Evolutionary conservation across 2,797 vertebrate species (phyloP), one percentile per base, ranked within the genome.

Genomic region (Poliocrania exsul): DNA sequence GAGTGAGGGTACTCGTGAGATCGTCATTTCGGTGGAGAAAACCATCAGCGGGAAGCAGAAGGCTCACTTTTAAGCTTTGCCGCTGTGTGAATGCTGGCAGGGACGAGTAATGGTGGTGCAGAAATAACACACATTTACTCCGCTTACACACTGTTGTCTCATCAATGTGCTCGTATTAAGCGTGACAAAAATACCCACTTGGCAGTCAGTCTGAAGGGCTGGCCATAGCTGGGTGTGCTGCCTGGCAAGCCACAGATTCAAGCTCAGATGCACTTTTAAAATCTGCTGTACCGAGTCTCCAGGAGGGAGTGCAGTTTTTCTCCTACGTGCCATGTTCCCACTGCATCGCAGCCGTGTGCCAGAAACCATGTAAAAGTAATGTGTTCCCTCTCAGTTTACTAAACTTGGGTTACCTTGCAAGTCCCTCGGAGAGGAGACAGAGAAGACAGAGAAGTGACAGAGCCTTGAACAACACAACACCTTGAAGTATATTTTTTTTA

Each of bases 131-230:
- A 50, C 20, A 6, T 75, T 81, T 71, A 80, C 38, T 84, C 72
- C 6, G 82, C 28, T 81, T 53, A 58, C 40, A 58, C 14, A 4
- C 61, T 13, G 35, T 42, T 86, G 79, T 86, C 79, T 92, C 71
- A 66, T 37, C 67, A 71, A 28, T 26, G 54, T 40, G 42, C 67
- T 81, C 61, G 64, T 93, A 86, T 17, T 77, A 93, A 73, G 83
- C 3, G 4, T 71, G 83, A 95, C 87, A 86, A 89, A 94, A 89
- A 85, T 62, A 66, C 2, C 79, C 75, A 72, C 72, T 81, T 54
- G 29, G 46, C 91, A 91, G 85, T 74, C 84, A 31, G 49, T 81
- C 40, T 19, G 7, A 13, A 33, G 86, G 54, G 71, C 15, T 29
- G 69, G 88, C 81, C 60, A 6, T 28, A 57, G 40, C 3, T 56